Base-by-base conservation (phyloP, 2,113 vertebrate genomes). In the Indri indri region DNA sequence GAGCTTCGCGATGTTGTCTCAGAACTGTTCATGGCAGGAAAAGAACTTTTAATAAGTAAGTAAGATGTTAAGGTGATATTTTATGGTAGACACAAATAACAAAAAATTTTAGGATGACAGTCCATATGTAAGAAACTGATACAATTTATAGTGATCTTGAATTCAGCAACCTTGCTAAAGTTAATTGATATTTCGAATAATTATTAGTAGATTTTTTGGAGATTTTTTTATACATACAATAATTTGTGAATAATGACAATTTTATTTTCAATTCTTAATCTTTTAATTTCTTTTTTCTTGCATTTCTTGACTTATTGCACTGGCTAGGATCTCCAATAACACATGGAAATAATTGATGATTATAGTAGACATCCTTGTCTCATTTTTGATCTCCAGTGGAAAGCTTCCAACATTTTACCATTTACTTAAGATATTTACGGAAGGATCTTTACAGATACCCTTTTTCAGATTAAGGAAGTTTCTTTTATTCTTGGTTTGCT, bases 21-120 rank as follows among this genome's bases (percentile, higher is more conserved):
- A 47, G 99, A 99, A 81, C 99, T 99, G 32, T 98, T 99, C 90
- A 98, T 98, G 86, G 99, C 99, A 95, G 99, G 99, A 73, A 96
- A 98, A 83, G 99, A 99, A 97, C 99, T 99, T 88, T 97, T 99
- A 91, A 98, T 99, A 97, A 98, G 99, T 99, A 98, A 97, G 84
- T 91, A 96, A 88, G 10, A 95, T 95, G 10, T 34, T 70, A 5
- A 93, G 68, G 85, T 52, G 57, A 32, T 50, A 52, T 85, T 74
- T 94, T 93, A 73, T 52, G 22, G 13, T 74, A 47, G 61, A 73
- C 5, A 68, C 22, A 59, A 73, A 40, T n/a, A 80, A 37, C n/a
- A 52, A 89, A 89, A 92, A 74, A 71, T 63, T 95, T 84, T 84
- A 63, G 23, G 22, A 10, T 66, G 25, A 4, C 32, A 61, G 66